These are phyloP conservation scores for Ceyx cyanopectus DNA, from an alignment of 2,113 vertebrate species.

Conservation along the genomic window DNA sequence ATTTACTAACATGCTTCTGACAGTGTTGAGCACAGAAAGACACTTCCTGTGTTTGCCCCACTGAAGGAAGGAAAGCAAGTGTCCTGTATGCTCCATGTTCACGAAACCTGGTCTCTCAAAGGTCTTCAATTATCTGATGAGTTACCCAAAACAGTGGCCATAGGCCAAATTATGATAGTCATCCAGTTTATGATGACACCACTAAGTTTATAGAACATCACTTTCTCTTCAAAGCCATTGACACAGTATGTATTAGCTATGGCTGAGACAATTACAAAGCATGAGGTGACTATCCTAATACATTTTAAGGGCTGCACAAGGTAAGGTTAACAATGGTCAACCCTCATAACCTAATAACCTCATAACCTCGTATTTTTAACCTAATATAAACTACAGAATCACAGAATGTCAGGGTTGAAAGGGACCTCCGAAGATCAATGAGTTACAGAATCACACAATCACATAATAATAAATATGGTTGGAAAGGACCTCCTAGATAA, in stretches of 20 bases:
- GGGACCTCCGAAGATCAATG: too few relatives aligned
- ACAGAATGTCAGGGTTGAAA: not conserved
- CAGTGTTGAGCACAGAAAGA: not conserved
- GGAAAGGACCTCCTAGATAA: too few relatives aligned
- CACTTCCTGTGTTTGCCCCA: rapidly evolving
- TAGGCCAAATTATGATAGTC: not conserved
- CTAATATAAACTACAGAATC: not conserved
- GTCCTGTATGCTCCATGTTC: too few relatives aligned
- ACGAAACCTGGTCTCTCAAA: not conserved
- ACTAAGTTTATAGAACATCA: not conserved
- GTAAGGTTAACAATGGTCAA: not conserved
- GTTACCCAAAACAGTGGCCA: not conserved
- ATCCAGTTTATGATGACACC: not conserved
- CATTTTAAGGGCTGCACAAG: not conserved
- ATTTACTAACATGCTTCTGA: not conserved
- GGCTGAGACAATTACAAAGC: rapidly evolving
- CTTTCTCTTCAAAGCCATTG: not conserved
- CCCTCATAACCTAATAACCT: not conserved
- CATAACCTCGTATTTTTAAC: not conserved
- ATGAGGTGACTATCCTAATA: not conserved
- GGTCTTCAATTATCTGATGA: too few relatives aligned
- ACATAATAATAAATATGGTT: too few relatives aligned
- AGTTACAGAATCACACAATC: too few relatives aligned
- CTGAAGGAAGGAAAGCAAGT: not conserved
- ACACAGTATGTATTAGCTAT: rapidly evolving